Percentiles rank a stretch among this genome's conserved stretches.
Conservation (phyloP, 2,113 vertebrate species). For the Cyanoliseus patagonus region DNA sequence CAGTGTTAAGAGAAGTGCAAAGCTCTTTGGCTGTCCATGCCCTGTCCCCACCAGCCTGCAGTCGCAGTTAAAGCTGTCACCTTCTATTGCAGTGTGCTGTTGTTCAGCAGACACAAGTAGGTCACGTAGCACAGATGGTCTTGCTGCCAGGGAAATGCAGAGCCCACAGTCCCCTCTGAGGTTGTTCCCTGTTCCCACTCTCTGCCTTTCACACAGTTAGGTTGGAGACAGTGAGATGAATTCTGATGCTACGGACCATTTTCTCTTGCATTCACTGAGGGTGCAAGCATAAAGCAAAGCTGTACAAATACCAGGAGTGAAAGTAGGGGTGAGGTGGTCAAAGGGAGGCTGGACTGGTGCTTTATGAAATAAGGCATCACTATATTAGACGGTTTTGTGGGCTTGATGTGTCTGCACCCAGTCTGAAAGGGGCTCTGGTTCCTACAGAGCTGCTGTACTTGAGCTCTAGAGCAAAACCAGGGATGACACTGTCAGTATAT, state of each 20-base stretch:
- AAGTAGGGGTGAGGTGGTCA: background rate
- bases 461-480: background rate
- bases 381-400: background rate
- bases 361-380: background rate
- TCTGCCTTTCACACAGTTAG: background rate
- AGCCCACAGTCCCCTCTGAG: background rate
- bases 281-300: background rate
- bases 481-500: background rate
- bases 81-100: background rate
- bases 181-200: rapidly evolving
- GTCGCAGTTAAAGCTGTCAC: background rate
- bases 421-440: background rate
- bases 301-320: background rate
- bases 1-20: background rate
- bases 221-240: background rate
- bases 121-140: background rate
- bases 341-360: background rate
- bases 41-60: background rate
- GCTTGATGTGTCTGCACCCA: background rate
- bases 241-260: background rate
- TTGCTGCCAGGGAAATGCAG: background rate
- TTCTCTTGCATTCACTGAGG: background rate
- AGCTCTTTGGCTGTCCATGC: background rate
- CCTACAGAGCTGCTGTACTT: background rate
- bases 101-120: background rate